Evolutionary conservation across 2,797 vertebrate species (phyloP), one percentile per base, ranked within the genome.

Genomic region (Heteromormyrus szaboi): DNA sequence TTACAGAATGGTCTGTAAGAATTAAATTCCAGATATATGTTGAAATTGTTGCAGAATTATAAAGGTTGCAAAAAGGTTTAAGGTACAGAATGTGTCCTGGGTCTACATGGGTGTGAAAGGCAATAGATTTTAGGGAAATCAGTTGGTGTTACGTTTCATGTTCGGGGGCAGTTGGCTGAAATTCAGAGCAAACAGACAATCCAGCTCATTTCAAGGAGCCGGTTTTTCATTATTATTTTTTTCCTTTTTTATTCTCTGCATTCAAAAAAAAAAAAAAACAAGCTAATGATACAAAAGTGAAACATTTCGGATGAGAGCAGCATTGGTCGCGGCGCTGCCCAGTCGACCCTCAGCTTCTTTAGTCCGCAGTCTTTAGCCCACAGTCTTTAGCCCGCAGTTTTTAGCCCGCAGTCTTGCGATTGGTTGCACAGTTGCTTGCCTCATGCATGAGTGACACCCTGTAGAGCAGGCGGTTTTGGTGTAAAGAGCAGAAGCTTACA

Each of bases 21-120:
- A 85, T 85, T 85, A 53, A 85, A 85, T 53, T 85, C 25, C 83
- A 85, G 25, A 53, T 29, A 2, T 53, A 85, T 85, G 81, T 85
- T 53, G 46, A 53, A 6, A 7, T 85, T 54, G 53, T 85, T 85
- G 41, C 22, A 85, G 25, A 29, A 3, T 22, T 85, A 85, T 85
- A 29, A 85, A 51, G 5, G n/a, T 51, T 85, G 8, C 46, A 33
- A 53, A 51, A 85, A 85, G 12, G 50, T 85, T 51, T 84, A 17
- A 53, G 37, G 41, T 44, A 85, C 50, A 19, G 48, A 85, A 29
- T 29, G 11, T 51, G 22, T 53, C 14, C 19, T 2, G 11, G n/a
- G 3, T 85, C 46, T 53, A 2, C 1, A 25, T 85, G 12, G 83
- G 25, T 53, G 29, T 85, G 25, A 85, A 85, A 51, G 46, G 81